Conservation (phyloP, 2,888 invertebrate species). For the Branchellion lobata region DNA sequence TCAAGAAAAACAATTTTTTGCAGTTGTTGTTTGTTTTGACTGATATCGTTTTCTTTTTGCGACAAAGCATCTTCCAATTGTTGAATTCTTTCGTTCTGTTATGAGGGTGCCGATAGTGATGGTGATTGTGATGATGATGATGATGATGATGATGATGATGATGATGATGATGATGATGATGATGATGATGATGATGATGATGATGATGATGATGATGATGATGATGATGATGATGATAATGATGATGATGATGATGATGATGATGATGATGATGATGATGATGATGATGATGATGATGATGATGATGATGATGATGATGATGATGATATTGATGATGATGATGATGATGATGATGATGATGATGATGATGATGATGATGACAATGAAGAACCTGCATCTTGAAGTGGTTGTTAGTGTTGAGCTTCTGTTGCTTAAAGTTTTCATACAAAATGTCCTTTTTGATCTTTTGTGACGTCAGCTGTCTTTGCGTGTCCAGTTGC, state of each 20-base stretch:
- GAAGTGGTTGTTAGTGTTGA: neutral
- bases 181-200: conserved; percentile 7
- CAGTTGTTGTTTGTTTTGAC: neutral
- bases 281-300: neutral
- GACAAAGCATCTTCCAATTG: neutral
- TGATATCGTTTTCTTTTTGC: neutral
- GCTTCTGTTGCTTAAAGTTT: too few relatives aligned
- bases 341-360: conserved; percentile 12
- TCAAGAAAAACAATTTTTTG: neutral
- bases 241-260: neutral
- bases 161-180: conserved; percentile 1
- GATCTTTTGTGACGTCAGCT: neutral
- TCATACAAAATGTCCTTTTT: neutral
- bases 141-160: conserved; percentile 4
- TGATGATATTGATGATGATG: conserved; percentile 17
- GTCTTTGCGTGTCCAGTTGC: neutral
- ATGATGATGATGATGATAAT: neutral
- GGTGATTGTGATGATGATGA: neutral
- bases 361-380: conserved; percentile 25
- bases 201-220: conserved; percentile 10
- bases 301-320: conserved; percentile 20
- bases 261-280: conserved; percentile 11
- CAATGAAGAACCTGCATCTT: neutral
- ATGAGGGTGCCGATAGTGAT: neutral
- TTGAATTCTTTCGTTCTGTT: neutral